A percentile compares a stretch with the other conserved stretches of the same genome.
These are phyloP conservation scores for Lerema accius DNA, from an alignment of 1,140 invertebrate species.

Conservation along the genomic window DNA sequence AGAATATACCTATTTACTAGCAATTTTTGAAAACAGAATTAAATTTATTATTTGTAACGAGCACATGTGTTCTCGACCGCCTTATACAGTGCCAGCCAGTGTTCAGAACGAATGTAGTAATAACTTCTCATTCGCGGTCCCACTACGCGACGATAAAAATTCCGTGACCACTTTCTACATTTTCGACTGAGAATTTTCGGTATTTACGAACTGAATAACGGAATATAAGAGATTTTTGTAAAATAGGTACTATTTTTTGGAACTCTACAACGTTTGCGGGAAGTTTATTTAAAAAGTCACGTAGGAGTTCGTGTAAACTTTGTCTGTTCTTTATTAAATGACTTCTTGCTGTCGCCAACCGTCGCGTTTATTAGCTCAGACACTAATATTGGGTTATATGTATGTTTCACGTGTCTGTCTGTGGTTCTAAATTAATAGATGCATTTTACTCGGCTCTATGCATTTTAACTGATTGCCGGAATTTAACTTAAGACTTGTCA, in stretches of 20 bases:
- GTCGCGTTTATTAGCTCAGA: no score
- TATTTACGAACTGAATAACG: slow-evolving; percentile 22
- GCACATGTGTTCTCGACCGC: not conserved
- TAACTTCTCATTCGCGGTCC: slow-evolving; percentile 31
- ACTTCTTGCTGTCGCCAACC: no score
- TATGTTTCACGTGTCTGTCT: no score
- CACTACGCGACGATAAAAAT: slow-evolving; percentile 23
- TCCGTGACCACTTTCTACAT: slow-evolving; percentile 28
- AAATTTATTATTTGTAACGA: not conserved
- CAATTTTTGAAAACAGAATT: not conserved
- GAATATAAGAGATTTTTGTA: slow-evolving; percentile 12
- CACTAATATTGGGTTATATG: no score
- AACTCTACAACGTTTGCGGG: not conserved
- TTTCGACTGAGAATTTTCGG: slow-evolving; percentile 17
- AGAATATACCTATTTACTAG: slow-evolving; percentile 1
- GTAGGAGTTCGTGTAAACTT: no score
- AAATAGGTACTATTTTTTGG: slow-evolving; percentile 7
- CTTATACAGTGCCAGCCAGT: slow-evolving; percentile 12
- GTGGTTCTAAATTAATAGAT: no score
- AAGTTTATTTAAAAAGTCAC: no score
- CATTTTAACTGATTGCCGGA: no score
- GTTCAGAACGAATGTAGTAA: slow-evolving; percentile 20
- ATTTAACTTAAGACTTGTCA: no score
- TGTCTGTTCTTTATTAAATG: no score
- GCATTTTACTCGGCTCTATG: no score